Base-by-base conservation (phyloP, 1,140 invertebrate genomes). In the Arctopsyche grandis region DNA sequence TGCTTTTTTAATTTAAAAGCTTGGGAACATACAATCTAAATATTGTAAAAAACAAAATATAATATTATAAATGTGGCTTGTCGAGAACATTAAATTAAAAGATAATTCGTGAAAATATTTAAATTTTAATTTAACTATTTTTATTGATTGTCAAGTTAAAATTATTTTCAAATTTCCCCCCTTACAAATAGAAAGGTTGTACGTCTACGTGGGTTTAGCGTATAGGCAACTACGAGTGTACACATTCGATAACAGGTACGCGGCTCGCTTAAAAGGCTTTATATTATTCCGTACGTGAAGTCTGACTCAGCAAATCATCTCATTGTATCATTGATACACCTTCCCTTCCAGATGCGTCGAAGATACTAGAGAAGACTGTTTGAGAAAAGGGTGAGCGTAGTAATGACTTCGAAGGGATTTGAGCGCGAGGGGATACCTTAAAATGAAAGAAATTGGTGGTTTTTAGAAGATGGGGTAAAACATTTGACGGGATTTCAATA, bases 301-400 rank as follows among this genome's bases (percentile, higher is more conserved):
- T 77, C 81, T 82, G 81, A 82, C 81, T 82, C 81, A 75, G 81
- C 81, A 79, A 79, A 82, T 82, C 81, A 80, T 80, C 80, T 80
- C 81, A 79, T 80, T 80, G 79, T 82, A 79, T 77, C 79, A 78
- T 71, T 82, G 77, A 75, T 80, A 82, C 77, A 14, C 75, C 66
- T 26, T 77, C 76, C 58, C 75, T 78, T 5, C 44, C 43, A 29
- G 9, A 29, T 43, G 12, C 24, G 24, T 70, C 46, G 48, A 26
- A 29, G 52, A 46, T 46, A 71, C 12, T 48, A 14, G n/a, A 52
- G 24, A 24, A 21, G 46, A 48, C 3, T 52, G 44, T 26, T 70
- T 5, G 26, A 16, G 69, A 29, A 5, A 44, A 22, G 12, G 26
- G 10, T 4, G 10, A 29, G 63, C 5, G 52, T 58, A 38, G 52